Percentiles rank a stretch among this genome's conserved stretches.
Evolutionary conservation across 2,888 invertebrate species (phyloP).

Genomic region (Calameuta filiformis): DNA sequence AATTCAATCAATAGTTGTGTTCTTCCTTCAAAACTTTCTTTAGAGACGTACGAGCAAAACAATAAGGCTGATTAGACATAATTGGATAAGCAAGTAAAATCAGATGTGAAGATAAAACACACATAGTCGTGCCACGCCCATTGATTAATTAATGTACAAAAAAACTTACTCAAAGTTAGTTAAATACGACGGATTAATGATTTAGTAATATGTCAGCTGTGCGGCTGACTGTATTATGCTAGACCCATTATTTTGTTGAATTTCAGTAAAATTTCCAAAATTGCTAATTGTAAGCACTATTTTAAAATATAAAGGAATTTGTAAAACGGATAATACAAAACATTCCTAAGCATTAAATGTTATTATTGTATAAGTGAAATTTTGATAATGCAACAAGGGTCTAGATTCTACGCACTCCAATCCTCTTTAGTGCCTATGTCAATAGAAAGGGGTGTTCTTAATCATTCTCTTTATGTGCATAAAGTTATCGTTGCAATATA

Average conservation of each 20-base stretch:
- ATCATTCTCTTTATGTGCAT: background rate
- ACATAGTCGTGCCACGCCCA: slow-evolving; percentile 6
- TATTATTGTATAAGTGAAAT: background rate
- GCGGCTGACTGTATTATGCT: slow-evolving; percentile 59
- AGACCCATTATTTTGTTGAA: slow-evolving; percentile 44
- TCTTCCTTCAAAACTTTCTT: background rate
- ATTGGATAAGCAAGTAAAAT: background rate
- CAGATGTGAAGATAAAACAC: background rate
- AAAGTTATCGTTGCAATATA: slow-evolving; percentile 1
- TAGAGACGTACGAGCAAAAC: background rate
- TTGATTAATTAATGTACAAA: slow-evolving; percentile 33
- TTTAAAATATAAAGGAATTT: slow-evolving; percentile 8
- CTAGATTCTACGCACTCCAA: slow-evolving; percentile 54
- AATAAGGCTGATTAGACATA: background rate
- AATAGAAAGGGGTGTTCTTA: slow-evolving; percentile 17
- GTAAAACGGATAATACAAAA: slow-evolving; percentile 9
- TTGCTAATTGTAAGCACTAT: background rate
- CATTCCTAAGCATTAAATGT: background rate
- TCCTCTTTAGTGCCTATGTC: slow-evolving; percentile 52
- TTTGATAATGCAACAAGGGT: slow-evolving; percentile 32
- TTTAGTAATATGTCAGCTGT: slow-evolving; percentile 55
- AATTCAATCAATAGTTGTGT: background rate
- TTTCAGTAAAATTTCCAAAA: background rate
- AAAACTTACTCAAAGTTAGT: slow-evolving; percentile 32
- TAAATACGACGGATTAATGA: slow-evolving; percentile 33